These are phyloP conservation scores for Myripristis jacobus DNA, from an alignment of 2,797 vertebrate genomes.

Conservation along the genomic window DNA sequence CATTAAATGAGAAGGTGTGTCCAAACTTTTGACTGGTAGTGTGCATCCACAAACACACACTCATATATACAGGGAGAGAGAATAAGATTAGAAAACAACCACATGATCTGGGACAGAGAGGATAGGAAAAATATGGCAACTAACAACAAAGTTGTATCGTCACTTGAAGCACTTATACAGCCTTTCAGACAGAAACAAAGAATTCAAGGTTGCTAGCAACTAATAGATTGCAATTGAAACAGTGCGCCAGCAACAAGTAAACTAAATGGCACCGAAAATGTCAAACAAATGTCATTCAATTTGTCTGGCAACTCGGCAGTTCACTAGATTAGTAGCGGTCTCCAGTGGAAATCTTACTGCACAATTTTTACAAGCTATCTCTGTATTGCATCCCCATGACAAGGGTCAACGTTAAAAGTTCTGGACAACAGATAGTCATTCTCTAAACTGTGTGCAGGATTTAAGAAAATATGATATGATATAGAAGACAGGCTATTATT, in stretches of 20 bases:
- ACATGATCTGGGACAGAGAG: constrained; percentile 22
- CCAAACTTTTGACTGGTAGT: too few relatives aligned
- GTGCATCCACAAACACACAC: constrained; percentile 8
- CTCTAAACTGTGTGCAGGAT: constrained; percentile 22
- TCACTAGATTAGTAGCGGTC: constrained; percentile 57
- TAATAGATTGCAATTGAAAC: constrained; percentile 73
- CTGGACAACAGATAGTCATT: constrained; percentile 35
- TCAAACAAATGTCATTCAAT: constrained; percentile 80
- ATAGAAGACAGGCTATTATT: too few relatives aligned
- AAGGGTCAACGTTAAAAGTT: constrained; percentile 36
- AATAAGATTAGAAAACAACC: neutral
- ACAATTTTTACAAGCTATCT: constrained; percentile 16
- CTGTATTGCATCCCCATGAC: constrained; percentile 44
- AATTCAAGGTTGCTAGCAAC: constrained; percentile 62
- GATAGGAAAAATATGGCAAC: constrained; percentile 63
- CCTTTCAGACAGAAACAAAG: constrained; percentile 45
- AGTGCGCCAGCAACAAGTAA: constrained; percentile 58
- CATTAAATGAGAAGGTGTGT: too few relatives aligned
- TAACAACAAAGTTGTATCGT: constrained; percentile 45
- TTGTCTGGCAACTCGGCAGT: constrained; percentile 58
- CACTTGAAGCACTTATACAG: constrained; percentile 42
- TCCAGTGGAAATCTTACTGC: constrained; percentile 46
- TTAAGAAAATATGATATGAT: too few relatives aligned
- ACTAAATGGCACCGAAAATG: constrained; percentile 73
- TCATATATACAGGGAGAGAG: constrained; percentile 23